A percentile compares a stretch with the other conserved stretches of the same genome.
Conservation (phyloP, 2,888 invertebrate species). For the Xestia xanthographa region DNA sequence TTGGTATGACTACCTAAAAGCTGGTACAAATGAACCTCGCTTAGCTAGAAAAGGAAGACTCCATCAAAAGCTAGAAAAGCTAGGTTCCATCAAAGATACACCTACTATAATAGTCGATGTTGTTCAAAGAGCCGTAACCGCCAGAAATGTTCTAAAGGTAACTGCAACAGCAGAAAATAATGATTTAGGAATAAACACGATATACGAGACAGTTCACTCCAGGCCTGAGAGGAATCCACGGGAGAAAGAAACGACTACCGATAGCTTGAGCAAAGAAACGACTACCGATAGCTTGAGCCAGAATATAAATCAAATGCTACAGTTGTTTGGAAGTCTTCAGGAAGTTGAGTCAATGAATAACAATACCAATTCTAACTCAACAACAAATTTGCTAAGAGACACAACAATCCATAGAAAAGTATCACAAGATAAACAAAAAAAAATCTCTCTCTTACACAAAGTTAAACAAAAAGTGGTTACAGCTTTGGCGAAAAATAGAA, state of each 20-base stretch:
- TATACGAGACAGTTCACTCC: constrained; percentile 15
- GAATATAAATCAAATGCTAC: constrained; percentile 71
- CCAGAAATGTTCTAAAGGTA: neutral
- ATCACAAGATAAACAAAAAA: constrained; percentile 7
- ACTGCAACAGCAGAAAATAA: neutral
- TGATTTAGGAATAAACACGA: neutral
- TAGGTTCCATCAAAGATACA: constrained; percentile 26
- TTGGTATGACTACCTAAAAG: constrained; percentile 74
- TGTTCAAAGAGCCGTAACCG: constrained; percentile 18
- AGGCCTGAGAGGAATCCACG: constrained; percentile 21
- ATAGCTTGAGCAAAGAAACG: constrained; percentile 42
- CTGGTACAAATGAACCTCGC: constrained; percentile 52
- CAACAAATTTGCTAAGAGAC: constrained; percentile 18
- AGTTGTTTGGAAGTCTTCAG: constrained; percentile 65
- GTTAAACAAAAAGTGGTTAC: constrained; percentile 15
- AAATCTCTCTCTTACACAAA: neutral
- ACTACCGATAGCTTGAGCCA: constrained; percentile 50
- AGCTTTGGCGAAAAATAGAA: neutral
- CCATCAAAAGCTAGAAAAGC: no score
- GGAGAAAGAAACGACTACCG: constrained; percentile 25
- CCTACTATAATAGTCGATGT: constrained; percentile 30
- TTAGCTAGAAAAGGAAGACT: constrained; percentile 7
- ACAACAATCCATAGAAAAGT: neutral
- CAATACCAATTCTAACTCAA: constrained; percentile 19
- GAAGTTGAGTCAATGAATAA: constrained; percentile 55